Base-by-base conservation (phyloP, 2,797 vertebrate genomes). In the Propithecus perrieri region DNA sequence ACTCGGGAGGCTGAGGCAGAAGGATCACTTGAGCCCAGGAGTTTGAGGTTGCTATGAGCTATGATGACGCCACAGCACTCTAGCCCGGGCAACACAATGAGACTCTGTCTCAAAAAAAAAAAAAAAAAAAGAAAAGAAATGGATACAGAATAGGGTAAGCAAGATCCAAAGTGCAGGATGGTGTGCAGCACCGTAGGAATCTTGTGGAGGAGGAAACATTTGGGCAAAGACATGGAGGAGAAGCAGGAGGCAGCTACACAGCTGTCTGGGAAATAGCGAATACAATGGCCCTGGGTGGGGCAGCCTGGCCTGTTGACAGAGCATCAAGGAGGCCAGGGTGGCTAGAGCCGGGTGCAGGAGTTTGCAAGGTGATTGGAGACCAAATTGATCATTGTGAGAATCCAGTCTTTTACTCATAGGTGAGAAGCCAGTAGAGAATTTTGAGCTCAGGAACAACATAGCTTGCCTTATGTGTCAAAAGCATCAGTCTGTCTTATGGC, bases 271-370 rank as follows among this genome's bases (percentile, higher is more conserved):
- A 7, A 20, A 15, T 35, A 61, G n/a, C 10, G 5, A 33, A 46
- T 7, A 3, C 28, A 7, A 2, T n/a, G 38, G n/a, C 7, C 53
- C 35, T 2, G 1, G 3, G 0, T 13, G 5, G 24, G 33, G 28
- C 2, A 7, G 26, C 28, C 35, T 43, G 46, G 46, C 11, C 10
- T 59, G 12, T 8, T n/a, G n/a, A 61, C 7, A 7, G 35, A 57
- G 30, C 1, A n/a, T 24, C 50, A 50, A 41, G 46, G 26, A 14
- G 15, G 6, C 26, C 2, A 5, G 41, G 18, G 20, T 7, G 17
- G 50, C 85, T 30, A 46, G 35, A 69, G 8, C 2, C 7, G 15
- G 50, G 3, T 24, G 2, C 7, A 10, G 17, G 22, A 11, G 30
- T 38, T 72, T 71, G 57, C 0, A 0, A 20, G 24, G 46, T 38